phyloP scores from a whole-genome alignment of 2,113 vertebrate species.

The Oreochromis niloticus region DNA sequence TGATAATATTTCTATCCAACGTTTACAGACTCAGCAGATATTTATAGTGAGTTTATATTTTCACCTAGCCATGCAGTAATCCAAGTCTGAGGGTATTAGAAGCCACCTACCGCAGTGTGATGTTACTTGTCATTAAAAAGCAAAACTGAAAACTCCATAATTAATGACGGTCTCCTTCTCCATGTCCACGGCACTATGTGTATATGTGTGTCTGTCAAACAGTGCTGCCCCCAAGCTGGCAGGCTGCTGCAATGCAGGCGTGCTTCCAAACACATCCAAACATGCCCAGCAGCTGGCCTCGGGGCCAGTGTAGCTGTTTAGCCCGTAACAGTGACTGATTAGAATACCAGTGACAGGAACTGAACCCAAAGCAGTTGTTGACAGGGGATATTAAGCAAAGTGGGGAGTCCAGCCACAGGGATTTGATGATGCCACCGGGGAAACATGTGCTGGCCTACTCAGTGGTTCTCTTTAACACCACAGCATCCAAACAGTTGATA shows the following conservation, averaged over 20 bases:
- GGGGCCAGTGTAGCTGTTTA: slow-evolving; percentile 31
- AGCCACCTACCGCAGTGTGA: background rate
- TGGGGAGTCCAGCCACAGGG: slow-evolving; percentile 45
- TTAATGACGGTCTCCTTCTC: background rate
- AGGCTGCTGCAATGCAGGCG: slow-evolving; percentile 29
- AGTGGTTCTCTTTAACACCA: slow-evolving; percentile 47
- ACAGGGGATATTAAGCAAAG: slow-evolving; percentile 60
- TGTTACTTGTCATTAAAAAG: background rate
- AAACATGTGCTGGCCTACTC: slow-evolving; percentile 54
- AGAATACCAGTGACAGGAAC: slow-evolving; percentile 49
- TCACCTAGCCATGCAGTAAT: background rate
- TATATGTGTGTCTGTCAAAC: background rate
- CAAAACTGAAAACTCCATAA: background rate
- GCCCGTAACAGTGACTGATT: slow-evolving; percentile 56
- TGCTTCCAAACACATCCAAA: slow-evolving; percentile 42
- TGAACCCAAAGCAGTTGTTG: slow-evolving; percentile 62
- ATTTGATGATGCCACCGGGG: slow-evolving; percentile 57
- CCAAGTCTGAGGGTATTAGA: background rate
- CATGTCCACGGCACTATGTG: background rate
- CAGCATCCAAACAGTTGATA: slow-evolving; percentile 56
- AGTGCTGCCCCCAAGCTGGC: slow-evolving; percentile 38
- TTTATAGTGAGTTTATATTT: background rate
- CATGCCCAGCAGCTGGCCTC: slow-evolving; percentile 43
- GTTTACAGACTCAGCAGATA: background rate
- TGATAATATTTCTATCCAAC: background rate